These are phyloP conservation scores for Panulirus ornatus DNA, from an alignment of 1,140 invertebrate species.

Conservation along the genomic window DNA sequence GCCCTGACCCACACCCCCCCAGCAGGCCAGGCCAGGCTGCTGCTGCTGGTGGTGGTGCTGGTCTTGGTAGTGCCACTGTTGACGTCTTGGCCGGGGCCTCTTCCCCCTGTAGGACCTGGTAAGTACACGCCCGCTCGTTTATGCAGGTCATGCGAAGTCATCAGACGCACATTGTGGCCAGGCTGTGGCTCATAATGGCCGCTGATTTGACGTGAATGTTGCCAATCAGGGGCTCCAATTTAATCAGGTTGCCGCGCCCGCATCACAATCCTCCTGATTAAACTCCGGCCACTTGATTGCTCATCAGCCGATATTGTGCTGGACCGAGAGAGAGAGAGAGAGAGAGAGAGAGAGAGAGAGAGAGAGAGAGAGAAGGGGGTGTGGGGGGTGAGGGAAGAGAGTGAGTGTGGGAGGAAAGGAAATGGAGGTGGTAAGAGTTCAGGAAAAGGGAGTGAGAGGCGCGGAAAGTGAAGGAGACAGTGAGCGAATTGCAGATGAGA, in stretches of 20 bases:
- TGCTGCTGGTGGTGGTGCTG: neutral
- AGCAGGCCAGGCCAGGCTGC: neutral
- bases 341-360: constrained; percentile 63
- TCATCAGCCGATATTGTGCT: constrained; percentile 71
- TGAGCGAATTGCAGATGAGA: neutral
- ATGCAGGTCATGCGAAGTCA: constrained; percentile 74
- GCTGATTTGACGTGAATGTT: constrained; percentile 74
- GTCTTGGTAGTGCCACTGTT: neutral
- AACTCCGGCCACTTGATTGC: constrained; percentile 73
- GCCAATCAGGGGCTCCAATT: constrained; percentile 73
- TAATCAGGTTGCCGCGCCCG: constrained; percentile 72
- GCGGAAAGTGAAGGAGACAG: neutral
- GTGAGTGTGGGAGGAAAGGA: neutral
- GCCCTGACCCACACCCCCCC: no score
- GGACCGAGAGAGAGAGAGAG: constrained; percentile 51
- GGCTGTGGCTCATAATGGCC: constrained; percentile 69
- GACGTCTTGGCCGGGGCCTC: constrained; percentile 27
- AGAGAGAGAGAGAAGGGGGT: constrained; percentile 36
- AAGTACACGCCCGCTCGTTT: constrained; percentile 63
- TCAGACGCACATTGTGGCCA: constrained; percentile 72
- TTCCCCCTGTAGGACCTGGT: constrained; percentile 44
- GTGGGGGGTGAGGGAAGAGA: neutral
- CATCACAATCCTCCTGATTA: constrained; percentile 74
- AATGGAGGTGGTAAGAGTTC: neutral
- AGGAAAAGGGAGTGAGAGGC: neutral